A percentile compares a stretch with the other conserved stretches of the same genome.
Conservation (phyloP, 1,140 invertebrate species). For the Akabosia matsudoensis region DNA sequence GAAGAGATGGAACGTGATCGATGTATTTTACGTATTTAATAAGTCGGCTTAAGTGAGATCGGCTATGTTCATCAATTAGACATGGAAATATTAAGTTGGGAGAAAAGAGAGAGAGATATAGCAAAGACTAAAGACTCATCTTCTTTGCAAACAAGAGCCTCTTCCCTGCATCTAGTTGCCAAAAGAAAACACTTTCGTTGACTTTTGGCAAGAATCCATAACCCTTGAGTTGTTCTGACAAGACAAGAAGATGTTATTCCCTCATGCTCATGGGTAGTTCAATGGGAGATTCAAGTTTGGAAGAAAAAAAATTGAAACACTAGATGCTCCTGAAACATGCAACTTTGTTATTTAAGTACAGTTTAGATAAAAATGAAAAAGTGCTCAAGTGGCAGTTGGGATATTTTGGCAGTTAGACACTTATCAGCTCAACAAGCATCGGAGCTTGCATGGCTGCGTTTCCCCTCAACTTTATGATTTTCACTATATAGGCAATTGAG, state of each 20-base stretch:
- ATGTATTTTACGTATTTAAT: neutral
- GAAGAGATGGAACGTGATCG: neutral
- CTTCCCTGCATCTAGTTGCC: neutral
- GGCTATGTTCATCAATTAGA: conserved; percentile 12
- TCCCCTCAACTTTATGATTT: no score
- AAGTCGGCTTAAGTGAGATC: neutral
- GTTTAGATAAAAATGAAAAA: neutral
- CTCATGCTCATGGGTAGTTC: neutral
- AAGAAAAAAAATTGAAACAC: neutral
- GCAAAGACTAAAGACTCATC: no score
- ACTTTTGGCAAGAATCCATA: conserved; percentile 17
- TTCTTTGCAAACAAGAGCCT: no score
- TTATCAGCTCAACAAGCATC: no score
- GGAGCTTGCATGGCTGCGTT: no score
- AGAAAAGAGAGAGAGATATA: conserved; percentile 2
- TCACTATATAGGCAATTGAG: no score
- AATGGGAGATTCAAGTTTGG: neutral
- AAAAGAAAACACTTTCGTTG: conserved; percentile 3
- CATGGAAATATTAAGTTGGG: conserved; percentile 11
- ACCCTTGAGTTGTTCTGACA: neutral
- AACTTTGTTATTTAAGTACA: neutral
- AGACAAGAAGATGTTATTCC: neutral
- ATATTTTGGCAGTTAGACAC: neutral
- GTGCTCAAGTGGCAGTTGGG: neutral
- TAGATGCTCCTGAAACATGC: neutral